These are phyloP conservation scores for Pachyramphus minor DNA, from an alignment of 2,113 vertebrate genomes.

Conservation along the genomic window DNA sequence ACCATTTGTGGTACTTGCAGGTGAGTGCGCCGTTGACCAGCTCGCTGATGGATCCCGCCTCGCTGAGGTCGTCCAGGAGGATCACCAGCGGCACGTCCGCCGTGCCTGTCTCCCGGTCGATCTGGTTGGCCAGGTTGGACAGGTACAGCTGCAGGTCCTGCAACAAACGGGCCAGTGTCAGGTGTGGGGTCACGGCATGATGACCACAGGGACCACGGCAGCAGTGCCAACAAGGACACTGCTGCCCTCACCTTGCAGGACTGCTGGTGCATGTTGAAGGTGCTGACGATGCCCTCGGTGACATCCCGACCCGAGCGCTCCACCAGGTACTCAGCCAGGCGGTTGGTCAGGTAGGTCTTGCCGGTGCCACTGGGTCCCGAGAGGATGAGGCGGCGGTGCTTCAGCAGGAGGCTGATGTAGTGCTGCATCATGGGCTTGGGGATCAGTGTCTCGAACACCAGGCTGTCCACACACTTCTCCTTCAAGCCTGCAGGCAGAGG, in stretches of 20 bases:
- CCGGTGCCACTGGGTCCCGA: constrained; percentile 93
- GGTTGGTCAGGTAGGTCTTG: constrained; percentile 91
- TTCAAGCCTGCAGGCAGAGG: constrained; percentile 77
- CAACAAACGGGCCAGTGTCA: accelerated
- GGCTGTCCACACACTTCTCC: constrained; percentile 90
- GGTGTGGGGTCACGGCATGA: accelerated
- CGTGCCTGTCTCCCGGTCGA: constrained; percentile 84
- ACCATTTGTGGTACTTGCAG: constrained; percentile 99
- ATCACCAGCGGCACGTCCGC: constrained; percentile 88
- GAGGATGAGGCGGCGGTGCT: constrained; percentile 90
- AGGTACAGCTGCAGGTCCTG: constrained; percentile 94
- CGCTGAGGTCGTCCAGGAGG: constrained; percentile 90
- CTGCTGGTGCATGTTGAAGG: constrained; percentile 96
- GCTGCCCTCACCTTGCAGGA: constrained; percentile 84
- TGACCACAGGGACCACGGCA: accelerated
- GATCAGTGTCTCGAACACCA: constrained; percentile 93
- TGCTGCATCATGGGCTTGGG: constrained; percentile 98
- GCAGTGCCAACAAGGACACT: too few species aligned
- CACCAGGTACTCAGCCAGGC: constrained; percentile 89
- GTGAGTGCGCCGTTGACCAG: constrained; percentile 92
- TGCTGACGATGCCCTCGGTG: constrained; percentile 79
- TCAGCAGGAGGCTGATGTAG: constrained; percentile 92
- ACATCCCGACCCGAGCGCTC: constrained; percentile 83
- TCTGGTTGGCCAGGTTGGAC: constrained; percentile 93
- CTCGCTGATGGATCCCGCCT: constrained; percentile 85